Evolutionary conservation across 2,888 invertebrate species (phyloP).

Genomic region (Tinea semifulvella): DNA sequence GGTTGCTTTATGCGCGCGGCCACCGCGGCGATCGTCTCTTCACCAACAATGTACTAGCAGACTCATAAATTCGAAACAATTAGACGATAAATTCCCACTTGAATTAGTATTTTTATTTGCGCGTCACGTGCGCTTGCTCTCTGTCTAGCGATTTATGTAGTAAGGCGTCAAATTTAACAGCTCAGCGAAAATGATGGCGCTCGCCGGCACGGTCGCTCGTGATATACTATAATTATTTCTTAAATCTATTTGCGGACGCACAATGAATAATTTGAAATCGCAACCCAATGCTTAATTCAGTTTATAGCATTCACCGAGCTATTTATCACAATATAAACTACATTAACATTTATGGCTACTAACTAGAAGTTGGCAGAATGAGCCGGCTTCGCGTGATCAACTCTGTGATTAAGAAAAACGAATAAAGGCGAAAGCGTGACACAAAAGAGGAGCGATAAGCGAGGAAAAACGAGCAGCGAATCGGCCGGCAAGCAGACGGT

Average conservation of each 20-base stretch:
- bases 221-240: constrained; percentile 46
- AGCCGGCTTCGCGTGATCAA: constrained; percentile 32
- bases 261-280: constrained; percentile 6
- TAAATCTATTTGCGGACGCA: constrained; percentile 36
- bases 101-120: constrained; percentile 58
- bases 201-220: constrained; percentile 36
- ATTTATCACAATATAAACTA: too few relatives aligned
- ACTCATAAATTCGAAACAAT: constrained; percentile 55
- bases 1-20: constrained; percentile 37
- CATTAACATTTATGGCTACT: not conserved
- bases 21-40: constrained; percentile 32
- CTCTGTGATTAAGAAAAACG: constrained; percentile 51
- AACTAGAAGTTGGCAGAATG: not conserved
- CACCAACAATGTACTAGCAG: constrained; percentile 39
- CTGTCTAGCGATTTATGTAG: constrained; percentile 46
- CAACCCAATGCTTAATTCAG: too few relatives aligned
- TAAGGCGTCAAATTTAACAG: constrained; percentile 51
- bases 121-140: constrained; percentile 49
- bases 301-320: too few relatives aligned
- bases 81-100: constrained; percentile 51
- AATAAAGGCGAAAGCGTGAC: constrained; percentile 57
- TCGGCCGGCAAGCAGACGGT: constrained; percentile 55
- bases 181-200: constrained; percentile 47
- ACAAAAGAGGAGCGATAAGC: constrained; percentile 59
- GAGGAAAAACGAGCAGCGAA: constrained; percentile 55